Evolutionary conservation across 2,797 vertebrate species (phyloP).

Genomic region (Pangasius macronema): DNA sequence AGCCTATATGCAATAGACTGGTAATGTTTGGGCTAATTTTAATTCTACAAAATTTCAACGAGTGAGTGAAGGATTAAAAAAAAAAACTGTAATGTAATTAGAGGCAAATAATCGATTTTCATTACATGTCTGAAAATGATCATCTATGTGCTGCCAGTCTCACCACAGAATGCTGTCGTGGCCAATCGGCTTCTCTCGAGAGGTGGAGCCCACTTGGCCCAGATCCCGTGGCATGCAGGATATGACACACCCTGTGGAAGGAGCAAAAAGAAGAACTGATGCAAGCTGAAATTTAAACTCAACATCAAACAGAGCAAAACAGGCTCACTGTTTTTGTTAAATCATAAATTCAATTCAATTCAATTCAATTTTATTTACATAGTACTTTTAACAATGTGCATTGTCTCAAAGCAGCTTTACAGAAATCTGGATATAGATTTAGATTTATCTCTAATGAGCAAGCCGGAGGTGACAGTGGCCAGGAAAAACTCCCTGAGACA

Average conservation of each 20-base stretch:
- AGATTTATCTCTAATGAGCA: background rate
- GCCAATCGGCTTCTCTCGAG: slow-evolving; percentile 83
- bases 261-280: slow-evolving; percentile 7
- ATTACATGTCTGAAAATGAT: background rate
- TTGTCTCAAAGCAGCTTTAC: background rate
- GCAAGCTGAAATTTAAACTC: background rate
- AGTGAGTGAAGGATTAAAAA: background rate
- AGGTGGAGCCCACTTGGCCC: slow-evolving; percentile 86
- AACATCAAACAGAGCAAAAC: background rate
- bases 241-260: slow-evolving; percentile 80
- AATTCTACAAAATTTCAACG: background rate
- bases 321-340: background rate
- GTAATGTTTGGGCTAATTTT: background rate
- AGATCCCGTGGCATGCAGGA: slow-evolving; percentile 85
- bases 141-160: slow-evolving; percentile 37
- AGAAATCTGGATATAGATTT: background rate
- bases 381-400: background rate
- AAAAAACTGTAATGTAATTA: background rate
- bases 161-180: slow-evolving; percentile 85
- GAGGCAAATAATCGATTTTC: background rate
- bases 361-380: background rate
- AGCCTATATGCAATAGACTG: background rate
- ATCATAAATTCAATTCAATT: background rate
- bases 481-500: background rate
- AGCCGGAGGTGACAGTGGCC: background rate